phyloP scores from a whole-genome alignment of 2,888 invertebrate species.

The Pollenia amentaria region DNA sequence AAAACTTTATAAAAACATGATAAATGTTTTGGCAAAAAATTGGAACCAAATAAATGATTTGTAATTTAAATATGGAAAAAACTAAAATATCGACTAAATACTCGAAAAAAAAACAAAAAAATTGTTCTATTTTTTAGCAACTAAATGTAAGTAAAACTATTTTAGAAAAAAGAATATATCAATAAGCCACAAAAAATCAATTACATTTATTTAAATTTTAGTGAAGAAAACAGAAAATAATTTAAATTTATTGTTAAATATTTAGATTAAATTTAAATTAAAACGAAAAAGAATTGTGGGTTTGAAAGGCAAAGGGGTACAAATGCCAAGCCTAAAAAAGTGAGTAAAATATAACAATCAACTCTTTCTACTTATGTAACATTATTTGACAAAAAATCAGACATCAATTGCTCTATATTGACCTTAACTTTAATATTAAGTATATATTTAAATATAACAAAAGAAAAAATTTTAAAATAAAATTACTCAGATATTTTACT shows the following conservation, averaged over 20 bases:
- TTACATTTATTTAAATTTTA: neutral
- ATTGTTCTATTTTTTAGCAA: neutral
- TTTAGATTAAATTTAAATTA: constrained; percentile 14
- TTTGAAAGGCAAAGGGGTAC: too few relatives aligned
- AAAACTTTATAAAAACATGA: neutral
- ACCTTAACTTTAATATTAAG: neutral
- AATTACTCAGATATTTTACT: neutral
- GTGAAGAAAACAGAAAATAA: neutral
- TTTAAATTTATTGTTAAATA: neutral
- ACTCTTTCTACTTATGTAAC: too few relatives aligned
- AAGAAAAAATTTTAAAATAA: constrained; percentile 29
- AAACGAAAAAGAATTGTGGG: too few relatives aligned
- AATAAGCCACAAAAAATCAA: neutral
- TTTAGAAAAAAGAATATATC: constrained; percentile 14
- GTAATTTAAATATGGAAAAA: constrained; percentile 22
- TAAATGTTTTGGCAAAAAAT: constrained; percentile 22
- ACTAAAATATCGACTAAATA: neutral
- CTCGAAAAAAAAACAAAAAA: neutral
- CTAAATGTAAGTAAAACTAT: neutral
- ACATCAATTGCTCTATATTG: too few relatives aligned
- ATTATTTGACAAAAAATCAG: too few relatives aligned
- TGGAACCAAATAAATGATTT: constrained; percentile 2
- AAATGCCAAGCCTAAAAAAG: too few relatives aligned
- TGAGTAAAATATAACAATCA: too few relatives aligned
- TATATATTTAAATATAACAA: neutral